Conservation (phyloP, 2,797 vertebrate species). For the Toxotes lorentzi region DNA sequence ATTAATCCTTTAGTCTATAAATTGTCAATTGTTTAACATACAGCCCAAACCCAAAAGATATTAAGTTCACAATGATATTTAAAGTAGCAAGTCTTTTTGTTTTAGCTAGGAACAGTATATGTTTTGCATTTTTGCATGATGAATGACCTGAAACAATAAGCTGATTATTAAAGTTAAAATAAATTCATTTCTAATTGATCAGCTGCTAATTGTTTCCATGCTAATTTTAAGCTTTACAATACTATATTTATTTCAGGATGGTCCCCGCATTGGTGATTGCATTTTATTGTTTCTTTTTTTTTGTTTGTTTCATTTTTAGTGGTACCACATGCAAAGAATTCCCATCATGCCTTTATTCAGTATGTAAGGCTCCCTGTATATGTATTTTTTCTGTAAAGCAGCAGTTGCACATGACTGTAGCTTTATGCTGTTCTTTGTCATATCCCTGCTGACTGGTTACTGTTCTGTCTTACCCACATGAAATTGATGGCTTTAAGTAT, state of each 20-base stretch:
- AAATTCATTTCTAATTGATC: not conserved
- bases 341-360: not conserved
- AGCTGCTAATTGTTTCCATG: not conserved
- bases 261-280: too few species aligned
- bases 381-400: not conserved
- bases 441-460: conserved; percentile 36
- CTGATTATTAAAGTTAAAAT: not conserved
- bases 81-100: not conserved
- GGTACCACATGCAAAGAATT: not conserved
- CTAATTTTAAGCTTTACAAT: not conserved
- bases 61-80: not conserved
- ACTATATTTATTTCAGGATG: too few species aligned
- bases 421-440: not conserved
- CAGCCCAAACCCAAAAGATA: not conserved
- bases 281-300: not conserved
- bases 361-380: not conserved
- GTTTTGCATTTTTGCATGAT: too few species aligned
- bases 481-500: conserved; percentile 28
- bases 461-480: conserved; percentile 28
- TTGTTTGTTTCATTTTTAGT: not conserved
- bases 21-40: not conserved
- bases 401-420: not conserved
- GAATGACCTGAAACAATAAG: too few species aligned
- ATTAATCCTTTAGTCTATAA: not conserved
- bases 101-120: too few species aligned